Conservation (phyloP, 2,113 vertebrate genomes). For the Pelvicachromis taeniatus region DNA sequence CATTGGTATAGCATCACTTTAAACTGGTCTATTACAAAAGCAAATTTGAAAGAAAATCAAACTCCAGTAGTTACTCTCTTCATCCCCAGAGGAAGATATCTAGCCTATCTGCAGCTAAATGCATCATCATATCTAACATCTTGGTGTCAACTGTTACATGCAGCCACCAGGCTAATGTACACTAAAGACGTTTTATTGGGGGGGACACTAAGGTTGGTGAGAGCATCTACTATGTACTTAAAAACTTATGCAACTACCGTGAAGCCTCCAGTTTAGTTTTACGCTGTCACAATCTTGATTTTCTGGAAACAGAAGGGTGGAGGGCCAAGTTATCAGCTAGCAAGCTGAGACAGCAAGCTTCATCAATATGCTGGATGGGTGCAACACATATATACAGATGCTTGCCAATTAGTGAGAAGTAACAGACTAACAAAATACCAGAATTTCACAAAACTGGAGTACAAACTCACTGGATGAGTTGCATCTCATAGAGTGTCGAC, state of each 20-base stretch:
- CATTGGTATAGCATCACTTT: background rate
- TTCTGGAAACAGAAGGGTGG: background rate
- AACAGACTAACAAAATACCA: background rate
- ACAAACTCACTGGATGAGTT: background rate
- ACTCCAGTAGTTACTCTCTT: background rate
- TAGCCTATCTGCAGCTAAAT: background rate
- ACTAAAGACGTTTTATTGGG: background rate
- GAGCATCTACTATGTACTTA: background rate
- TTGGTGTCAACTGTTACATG: background rate
- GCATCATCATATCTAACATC: background rate
- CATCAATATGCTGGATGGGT: background rate
- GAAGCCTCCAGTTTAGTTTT: background rate
- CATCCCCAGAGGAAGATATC: background rate
- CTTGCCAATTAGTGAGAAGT: background rate
- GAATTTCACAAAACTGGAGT: background rate
- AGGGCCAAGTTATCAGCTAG: background rate
- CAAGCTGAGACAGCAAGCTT: background rate
- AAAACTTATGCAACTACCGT: background rate
- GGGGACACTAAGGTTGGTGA: background rate
- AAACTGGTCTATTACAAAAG: background rate
- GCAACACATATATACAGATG: background rate
- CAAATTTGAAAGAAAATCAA: background rate
- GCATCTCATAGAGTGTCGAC: background rate
- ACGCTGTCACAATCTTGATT: background rate
- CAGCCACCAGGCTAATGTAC: background rate